Percentiles rank a stretch among this genome's conserved stretches.
phyloP scores from a whole-genome alignment of 1,140 invertebrate genomes.

The Nasonia vitripennis region DNA sequence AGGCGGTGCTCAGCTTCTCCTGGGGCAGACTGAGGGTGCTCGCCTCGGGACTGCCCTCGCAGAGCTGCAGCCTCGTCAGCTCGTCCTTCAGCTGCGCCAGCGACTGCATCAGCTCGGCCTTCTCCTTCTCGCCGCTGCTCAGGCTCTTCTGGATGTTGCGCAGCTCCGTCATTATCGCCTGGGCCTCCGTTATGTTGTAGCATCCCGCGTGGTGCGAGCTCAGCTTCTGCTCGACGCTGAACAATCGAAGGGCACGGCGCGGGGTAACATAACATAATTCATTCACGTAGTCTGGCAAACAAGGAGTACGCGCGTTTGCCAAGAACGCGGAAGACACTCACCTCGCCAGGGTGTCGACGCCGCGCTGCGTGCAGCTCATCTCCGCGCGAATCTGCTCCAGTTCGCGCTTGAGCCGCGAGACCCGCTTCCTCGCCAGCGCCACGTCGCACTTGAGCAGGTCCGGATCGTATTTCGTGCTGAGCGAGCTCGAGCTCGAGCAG shows the following conservation, averaged over 20 bases:
- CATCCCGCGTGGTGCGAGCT: slow-evolving; percentile 87
- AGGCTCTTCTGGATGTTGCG: slow-evolving; percentile 94
- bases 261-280: too few relatives aligned
- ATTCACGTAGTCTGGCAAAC: too few relatives aligned
- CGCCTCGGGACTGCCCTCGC: slow-evolving; percentile 87
- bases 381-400: slow-evolving; percentile 93
- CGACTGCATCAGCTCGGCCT: slow-evolving; percentile 94
- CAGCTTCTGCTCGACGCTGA: slow-evolving; percentile 93
- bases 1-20: slow-evolving; percentile 92
- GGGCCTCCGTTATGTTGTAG: slow-evolving; percentile 94
- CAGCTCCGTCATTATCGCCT: slow-evolving; percentile 94
- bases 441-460: slow-evolving; percentile 95
- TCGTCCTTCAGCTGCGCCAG: slow-evolving; percentile 95
- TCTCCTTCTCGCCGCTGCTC: slow-evolving; percentile 92
- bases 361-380: slow-evolving; percentile 92
- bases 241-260: not conserved
- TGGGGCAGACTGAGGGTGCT: slow-evolving; percentile 87
- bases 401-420: slow-evolving; percentile 92
- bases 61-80: slow-evolving; percentile 88
- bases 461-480: slow-evolving; percentile 95
- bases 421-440: slow-evolving; percentile 89
- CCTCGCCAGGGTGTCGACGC: slow-evolving; percentile 93
- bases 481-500: slow-evolving; percentile 91
- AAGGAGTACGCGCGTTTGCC: too few relatives aligned
- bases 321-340: slow-evolving; percentile 73